Evolutionary conservation across 2,113 vertebrate species (phyloP), one percentile per base, ranked within the genome.

Genomic region (Halichoerus grypus): DNA sequence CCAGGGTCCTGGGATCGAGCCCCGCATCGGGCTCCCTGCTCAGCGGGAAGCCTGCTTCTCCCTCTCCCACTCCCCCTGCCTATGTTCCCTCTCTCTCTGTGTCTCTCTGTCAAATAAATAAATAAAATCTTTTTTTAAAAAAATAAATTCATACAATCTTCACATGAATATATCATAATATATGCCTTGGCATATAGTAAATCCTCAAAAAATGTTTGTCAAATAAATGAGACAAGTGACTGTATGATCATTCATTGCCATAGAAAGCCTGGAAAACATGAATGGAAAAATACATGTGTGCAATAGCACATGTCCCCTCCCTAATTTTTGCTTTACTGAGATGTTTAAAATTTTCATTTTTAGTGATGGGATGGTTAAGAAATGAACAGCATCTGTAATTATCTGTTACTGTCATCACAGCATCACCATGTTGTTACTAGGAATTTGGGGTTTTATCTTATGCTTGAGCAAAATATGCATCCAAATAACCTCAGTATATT

Each of bases 401-500:
- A 92, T 76, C 53, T 79, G 86, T 92, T 98, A 55, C 67, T 95
- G 65, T 96, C 91, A 98, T 98, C 97, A 97, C 67, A 98, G 81
- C 85, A 98, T 98, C 69, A 31, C 98, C 97, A 98, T 98, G 95
- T 94, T 98, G 92, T 98, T 98, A 94, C 79, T 97, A 96, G 94
- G 97, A 98, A 98, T 97, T 97, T 96, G 2, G 11, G 31, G 18
- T 94, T 98, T 98, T 98, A 97, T 98, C 96, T 97, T 98, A 82
- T 95, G 96, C 97, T 97, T 95, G 22, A 97, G 97, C 95, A 98
- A 98, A 98, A 98, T 97, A 98, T 97, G 93, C 97, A 98, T 98
- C 98, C 94, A 99, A 98, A 98, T 98, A 98, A 97, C 96, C 79
- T 92, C 53, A 94, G 86, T 69, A 95, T 98, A 98, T 98, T 98